A percentile compares a stretch with the other conserved stretches of the same genome.
phyloP scores from a whole-genome alignment of 2,797 vertebrate species.

The Psittacula derbiana region DNA sequence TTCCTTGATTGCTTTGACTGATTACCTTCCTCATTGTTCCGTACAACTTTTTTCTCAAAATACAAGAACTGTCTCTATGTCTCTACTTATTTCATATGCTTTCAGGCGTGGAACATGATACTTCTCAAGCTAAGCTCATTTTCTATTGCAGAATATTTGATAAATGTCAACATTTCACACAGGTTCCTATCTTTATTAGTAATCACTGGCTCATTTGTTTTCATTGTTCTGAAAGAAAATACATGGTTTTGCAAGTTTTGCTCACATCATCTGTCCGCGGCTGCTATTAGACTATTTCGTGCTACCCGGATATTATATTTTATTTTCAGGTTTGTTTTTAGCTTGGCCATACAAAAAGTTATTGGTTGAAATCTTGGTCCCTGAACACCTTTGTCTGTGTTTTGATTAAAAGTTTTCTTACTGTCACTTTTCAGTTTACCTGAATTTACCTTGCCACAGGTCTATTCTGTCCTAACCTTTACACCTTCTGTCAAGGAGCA shows the following conservation, averaged over 20 bases:
- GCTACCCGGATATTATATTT: neutral
- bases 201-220: neutral
- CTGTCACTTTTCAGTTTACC: neutral
- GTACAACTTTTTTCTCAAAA: neutral
- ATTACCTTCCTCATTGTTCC: neutral
- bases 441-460: neutral
- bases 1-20: neutral
- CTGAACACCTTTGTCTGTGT: neutral
- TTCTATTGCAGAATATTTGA: conserved; percentile 11
- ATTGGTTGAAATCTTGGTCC: neutral
- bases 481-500: fast-evolving
- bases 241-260: conserved; percentile 21
- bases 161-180: neutral
- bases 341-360: neutral
- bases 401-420: neutral
- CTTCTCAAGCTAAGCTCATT: conserved; percentile 10
- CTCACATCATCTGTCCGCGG: neutral
- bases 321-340: conserved; percentile 16
- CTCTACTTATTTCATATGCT: neutral
- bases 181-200: neutral
- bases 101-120: neutral
- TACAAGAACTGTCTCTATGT: neutral
- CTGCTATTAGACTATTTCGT: neutral
- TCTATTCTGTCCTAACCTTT: neutral
- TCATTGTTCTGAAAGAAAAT: conserved; percentile 43